These are phyloP conservation scores for Macrocentrus cingulum DNA, from an alignment of 1,140 invertebrate genomes.

Conservation along the genomic window DNA sequence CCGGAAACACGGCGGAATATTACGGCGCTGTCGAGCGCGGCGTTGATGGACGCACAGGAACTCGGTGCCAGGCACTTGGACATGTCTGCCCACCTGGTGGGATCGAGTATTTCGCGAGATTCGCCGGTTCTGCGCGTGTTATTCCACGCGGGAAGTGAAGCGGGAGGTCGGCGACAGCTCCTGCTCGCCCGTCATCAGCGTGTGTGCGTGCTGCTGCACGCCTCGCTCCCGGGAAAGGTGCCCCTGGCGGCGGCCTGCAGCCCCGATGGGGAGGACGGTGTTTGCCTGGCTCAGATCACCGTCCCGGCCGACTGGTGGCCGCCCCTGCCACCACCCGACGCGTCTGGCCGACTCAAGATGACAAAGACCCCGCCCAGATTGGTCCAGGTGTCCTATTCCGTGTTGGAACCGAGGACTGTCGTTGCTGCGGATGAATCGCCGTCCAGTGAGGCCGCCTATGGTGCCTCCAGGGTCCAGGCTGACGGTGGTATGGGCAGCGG, in stretches of 20 bases:
- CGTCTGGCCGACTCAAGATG: conserved; percentile 59
- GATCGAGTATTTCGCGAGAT: conserved; percentile 78
- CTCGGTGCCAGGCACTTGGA: conserved; percentile 76
- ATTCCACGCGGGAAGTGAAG: conserved; percentile 84
- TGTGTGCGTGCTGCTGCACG: conserved; percentile 76
- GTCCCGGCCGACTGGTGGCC: conserved; percentile 90
- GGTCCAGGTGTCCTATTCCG: conserved; percentile 80
- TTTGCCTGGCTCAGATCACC: conserved; percentile 80
- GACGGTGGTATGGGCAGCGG: conserved; percentile 47
- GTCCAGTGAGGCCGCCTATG: background rate
- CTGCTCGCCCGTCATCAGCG: conserved; percentile 60
- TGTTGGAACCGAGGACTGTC: conserved; percentile 71
- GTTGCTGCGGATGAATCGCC: conserved; percentile 17
- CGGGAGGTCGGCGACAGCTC: conserved; percentile 63
- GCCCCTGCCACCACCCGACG: conserved; percentile 64
- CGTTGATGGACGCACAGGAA: conserved; percentile 66
- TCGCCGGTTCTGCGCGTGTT: conserved; percentile 84
- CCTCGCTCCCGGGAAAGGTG: conserved; percentile 60
- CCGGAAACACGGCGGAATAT: conserved; percentile 43
- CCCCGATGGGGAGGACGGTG: conserved; percentile 85
- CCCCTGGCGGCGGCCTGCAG: conserved; percentile 80
- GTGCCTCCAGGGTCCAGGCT: conserved; percentile 15
- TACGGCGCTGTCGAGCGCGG: conserved; percentile 41
- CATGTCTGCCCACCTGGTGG: conserved; percentile 88
- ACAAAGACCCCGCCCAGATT: conserved; percentile 69